Conservation (phyloP, 2,113 vertebrate species). For the Uria lomvia region DNA sequence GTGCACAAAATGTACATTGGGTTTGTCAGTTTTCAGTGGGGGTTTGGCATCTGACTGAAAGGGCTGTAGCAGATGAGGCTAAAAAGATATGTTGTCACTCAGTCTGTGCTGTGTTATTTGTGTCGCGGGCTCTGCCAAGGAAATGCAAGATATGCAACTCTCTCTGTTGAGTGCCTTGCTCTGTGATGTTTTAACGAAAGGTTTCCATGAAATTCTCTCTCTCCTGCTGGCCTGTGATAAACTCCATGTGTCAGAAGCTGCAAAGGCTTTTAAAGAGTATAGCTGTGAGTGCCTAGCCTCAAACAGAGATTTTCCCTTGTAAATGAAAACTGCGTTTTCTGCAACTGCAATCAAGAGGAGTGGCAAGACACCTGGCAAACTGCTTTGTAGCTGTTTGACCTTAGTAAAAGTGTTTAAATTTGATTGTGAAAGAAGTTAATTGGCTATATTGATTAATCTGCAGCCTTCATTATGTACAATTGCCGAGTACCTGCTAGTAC, state of each 20-base stretch:
- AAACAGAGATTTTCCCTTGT: not conserved
- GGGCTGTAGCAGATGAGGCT: not conserved
- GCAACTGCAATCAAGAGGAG: not conserved
- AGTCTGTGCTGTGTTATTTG: not conserved
- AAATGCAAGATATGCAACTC: not conserved
- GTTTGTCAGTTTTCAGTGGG: not conserved
- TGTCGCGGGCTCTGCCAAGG: not conserved
- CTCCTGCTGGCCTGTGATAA: not conserved
- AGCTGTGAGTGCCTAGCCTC: not conserved
- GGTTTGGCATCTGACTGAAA: not conserved
- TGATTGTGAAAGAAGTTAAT: not conserved
- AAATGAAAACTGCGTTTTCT: not conserved
- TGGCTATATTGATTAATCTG: not conserved
- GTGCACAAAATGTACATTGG: not conserved
- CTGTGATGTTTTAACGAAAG: not conserved
- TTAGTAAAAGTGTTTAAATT: not conserved
- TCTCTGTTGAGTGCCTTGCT: not conserved
- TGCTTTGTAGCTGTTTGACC: not conserved
- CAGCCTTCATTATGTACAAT: not conserved
- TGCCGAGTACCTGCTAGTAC: not conserved
- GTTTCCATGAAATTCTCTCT: not conserved
- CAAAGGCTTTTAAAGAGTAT: not conserved
- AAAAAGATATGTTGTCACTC: not conserved
- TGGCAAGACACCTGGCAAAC: not conserved
- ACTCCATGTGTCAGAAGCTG: not conserved